Evolutionary conservation across 2,888 invertebrate genomes (phyloP), one percentile per base, ranked within the genome.

Genomic region (Agonopterix arenella): DNA sequence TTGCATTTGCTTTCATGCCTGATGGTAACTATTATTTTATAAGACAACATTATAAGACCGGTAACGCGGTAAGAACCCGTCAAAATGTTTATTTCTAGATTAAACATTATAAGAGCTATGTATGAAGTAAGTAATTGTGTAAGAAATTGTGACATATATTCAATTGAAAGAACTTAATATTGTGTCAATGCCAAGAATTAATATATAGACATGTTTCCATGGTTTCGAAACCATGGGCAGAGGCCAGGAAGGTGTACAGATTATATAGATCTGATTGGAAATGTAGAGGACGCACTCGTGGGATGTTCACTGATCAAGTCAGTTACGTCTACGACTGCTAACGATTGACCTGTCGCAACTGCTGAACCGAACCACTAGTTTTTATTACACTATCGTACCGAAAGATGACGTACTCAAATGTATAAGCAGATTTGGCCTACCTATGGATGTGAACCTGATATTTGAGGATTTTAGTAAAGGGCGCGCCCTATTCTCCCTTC

Each of bases 1-100:
- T 92, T 42, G 77, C 77, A 0, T 92, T 92, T 62, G 89, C 92
- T 45, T 92, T 93, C 60, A 64, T 92, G 51, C 90, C 92, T 41
- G 68, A 75, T 54, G 90, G 92, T 92, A 74, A 73, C n/a, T 40
- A 28, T 28, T 28, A 0, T 28, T 28, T 28, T 28, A 5, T 28
- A 28, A 28, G 28, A 28, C 28, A 4, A 2, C 4, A n/a, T n/a
- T n/a, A n/a, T n/a, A n/a, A n/a, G n/a, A n/a, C n/a, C n/a, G n/a
- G n/a, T n/a, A n/a, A n/a, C n/a, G n/a, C n/a, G n/a, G n/a, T n/a
- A n/a, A n/a, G n/a, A n/a, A n/a, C n/a, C n/a, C n/a, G n/a, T n/a
- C n/a, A n/a, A n/a, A n/a, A n/a, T n/a, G n/a, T n/a, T n/a, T n/a
- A n/a, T n/a, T n/a, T n/a, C n/a, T n/a, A n/a, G n/a, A n/a, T n/a